Evolutionary conservation across 2,113 vertebrate species (phyloP), one percentile per base, ranked within the genome.

Genomic region (Pollachius pollachius): DNA sequence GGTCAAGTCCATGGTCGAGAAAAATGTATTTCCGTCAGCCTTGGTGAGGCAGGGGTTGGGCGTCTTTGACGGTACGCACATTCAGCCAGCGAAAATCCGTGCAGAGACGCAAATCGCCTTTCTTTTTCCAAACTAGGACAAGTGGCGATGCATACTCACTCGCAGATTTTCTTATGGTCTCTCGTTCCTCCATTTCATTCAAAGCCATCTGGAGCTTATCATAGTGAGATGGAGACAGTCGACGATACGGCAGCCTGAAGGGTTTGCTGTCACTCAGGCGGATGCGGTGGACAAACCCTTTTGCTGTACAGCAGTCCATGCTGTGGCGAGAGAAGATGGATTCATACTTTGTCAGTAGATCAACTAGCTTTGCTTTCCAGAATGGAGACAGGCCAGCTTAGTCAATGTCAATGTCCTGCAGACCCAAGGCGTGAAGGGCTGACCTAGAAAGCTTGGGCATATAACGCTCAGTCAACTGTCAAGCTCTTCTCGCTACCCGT

Each of bases 101-200:
- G 52, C 13, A 23, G 21, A 23, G 21, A 23, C 21, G 21, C 1
- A 23, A 23, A 23, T 23, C 21, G 21, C 21, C 21, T 1, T 23
- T 23, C 21, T 23, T 23, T 23, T 23, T 23, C 21, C 21, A 23
- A 23, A 23, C 23, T 23, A 23, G 1, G 23, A 23, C 23, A 23
- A 23, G 23, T 2, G 21, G 21, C 1, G 21, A 23, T 23, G 21
- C 21, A 23, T 23, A 23, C 21, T 23, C 34, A 78, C 13, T 78
- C 70, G 23, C 71, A 9, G 73, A 76, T 19, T 74, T 81, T 9
- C 71, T 60, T 12, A 79, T 81, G 2, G 77, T 75, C 1, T 79
- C 65, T 0, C 68, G 19, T 0, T 81, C 63, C 30, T 82, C 68
- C 71, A 79, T 82, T 4, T 82, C 77, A 66, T 74, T 67, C 1